Conservation (phyloP, 2,113 vertebrate genomes). For the Ochotona curzoniae region DNA sequence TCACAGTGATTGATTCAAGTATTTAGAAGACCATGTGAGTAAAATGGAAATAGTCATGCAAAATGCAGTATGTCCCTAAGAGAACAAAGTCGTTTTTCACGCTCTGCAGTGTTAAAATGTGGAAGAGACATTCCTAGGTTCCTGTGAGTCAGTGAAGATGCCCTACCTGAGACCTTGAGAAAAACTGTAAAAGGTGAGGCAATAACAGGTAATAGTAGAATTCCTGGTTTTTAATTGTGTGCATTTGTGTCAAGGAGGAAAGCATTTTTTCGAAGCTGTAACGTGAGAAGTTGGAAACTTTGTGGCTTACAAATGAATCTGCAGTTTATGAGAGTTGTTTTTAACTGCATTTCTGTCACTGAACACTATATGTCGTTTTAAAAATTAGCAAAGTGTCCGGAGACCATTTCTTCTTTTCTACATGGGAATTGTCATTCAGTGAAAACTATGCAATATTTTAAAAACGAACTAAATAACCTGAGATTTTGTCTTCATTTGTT, state of each 20-base stretch:
- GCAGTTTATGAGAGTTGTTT: too few species aligned
- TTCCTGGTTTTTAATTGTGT: not conserved
- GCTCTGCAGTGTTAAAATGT: not conserved
- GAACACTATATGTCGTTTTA: too few species aligned
- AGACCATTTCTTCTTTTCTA: too few species aligned
- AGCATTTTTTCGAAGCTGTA: not conserved
- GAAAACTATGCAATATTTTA: too few species aligned
- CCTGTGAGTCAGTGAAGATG: not conserved
- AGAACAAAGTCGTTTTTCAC: not conserved
- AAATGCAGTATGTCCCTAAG: not conserved
- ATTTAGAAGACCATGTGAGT: not conserved
- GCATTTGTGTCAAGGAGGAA: not conserved
- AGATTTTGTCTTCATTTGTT: too few species aligned
- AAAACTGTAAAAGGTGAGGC: not conserved
- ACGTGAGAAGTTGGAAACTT: not conserved
- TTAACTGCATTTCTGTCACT: too few species aligned
- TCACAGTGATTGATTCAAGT: not conserved
- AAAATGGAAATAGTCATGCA: not conserved
- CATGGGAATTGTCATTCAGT: too few species aligned
- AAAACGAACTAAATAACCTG: too few species aligned
- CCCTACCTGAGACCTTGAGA: not conserved
- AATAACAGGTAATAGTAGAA: not conserved
- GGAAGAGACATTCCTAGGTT: not conserved
- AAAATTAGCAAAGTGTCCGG: too few species aligned
- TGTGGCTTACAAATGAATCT: too few species aligned